Evolutionary conservation across 2,888 invertebrate genomes (phyloP), one percentile per base, ranked within the genome.

Genomic region (Ectropis crepuscularia): DNA sequence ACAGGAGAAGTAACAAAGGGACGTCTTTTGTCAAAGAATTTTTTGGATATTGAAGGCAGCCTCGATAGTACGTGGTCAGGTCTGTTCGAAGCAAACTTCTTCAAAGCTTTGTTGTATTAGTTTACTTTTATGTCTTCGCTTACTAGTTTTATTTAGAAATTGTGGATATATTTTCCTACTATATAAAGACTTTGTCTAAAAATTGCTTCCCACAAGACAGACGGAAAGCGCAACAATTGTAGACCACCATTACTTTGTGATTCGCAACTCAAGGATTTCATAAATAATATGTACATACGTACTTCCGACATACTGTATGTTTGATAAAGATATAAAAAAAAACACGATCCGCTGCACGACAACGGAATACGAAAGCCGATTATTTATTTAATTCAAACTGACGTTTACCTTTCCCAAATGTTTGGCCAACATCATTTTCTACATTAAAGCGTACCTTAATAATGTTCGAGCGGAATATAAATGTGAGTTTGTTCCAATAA

Each of bases 1-100:
- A 83, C 79, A 73, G 74, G 73, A 74, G 70, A 72, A 70, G 74
- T 74, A 82, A 84, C 81, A 85, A 84, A 82, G 81, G 73, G 75
- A 63, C 68, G 78, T 71, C 77, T 78, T 83, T 82, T 85, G 79
- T 78, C 71, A 77, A 73, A 74, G 63, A 75, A 70, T 79, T 81
- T 81, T 82, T 80, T 73, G 74, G 72, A 58, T 74, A 77, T 79
- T 75, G 72, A 75, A 70, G 73, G 70, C 16, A 53, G 47, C 57
- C 55, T 63, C 39, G 46, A 54, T 57, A 53, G 42, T 57, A 48
- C 48, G 53, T 74, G 70, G 71, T 75, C 74, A 72, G 67, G 63
- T 59, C 41, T 51, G 50, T 46, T 45, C 6, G 10, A 42, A 58
- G 41, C 61, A 11, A 60, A 66, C 51, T 65, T 63, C 55, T 63